Evolutionary conservation across 2,797 vertebrate species (phyloP), one percentile per base, ranked within the genome.

Genomic region (Protonibea diacanthus): DNA sequence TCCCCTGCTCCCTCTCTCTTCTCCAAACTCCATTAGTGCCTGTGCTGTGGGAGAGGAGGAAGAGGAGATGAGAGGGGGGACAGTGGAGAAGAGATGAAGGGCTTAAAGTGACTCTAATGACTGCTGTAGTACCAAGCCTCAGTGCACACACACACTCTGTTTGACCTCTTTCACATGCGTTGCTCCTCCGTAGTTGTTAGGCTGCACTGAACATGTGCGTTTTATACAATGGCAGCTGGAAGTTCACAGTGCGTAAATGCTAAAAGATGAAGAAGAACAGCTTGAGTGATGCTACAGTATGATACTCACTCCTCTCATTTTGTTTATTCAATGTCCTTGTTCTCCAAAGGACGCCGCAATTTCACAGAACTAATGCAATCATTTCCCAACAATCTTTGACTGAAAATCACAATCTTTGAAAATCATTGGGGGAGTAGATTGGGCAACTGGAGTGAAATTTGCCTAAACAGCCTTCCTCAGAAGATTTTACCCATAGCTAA

Each of bases 1-100:
- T 15, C 40, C 23, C 33, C 12, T 62, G 59, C 66, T 65, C 44
- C 38, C 42, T 23, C 56, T 87, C 78, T 84, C 88, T 85, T 73
- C 76, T 86, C 84, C 80, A 77, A 88, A 88, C 86, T 87, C 85
- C 89, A 91, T 92, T 90, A 91, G 73, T 78, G 73, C 9, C 75
- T 82, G 48, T 53, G 18, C 78, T 74, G 57, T 81, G 21, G 72
- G 84, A 69, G 77, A 66, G 74, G 71, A 63, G 53, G 64, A 78
- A 7, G 68, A 88, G 75, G 68, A 88, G 75, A 84, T 74, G 78
- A 80, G 84, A 75, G 76, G 47, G 47, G 74, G 62, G 63, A 69
- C 65, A 71, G 77, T 44, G 60, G 58, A 55, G 74, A 61, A 38
- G 69, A 84, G 81, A 84, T 80, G 90, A 89, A 83, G 75, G 67